Conservation (phyloP, 2,888 invertebrate genomes). For the Andrena bucephala region DNA sequence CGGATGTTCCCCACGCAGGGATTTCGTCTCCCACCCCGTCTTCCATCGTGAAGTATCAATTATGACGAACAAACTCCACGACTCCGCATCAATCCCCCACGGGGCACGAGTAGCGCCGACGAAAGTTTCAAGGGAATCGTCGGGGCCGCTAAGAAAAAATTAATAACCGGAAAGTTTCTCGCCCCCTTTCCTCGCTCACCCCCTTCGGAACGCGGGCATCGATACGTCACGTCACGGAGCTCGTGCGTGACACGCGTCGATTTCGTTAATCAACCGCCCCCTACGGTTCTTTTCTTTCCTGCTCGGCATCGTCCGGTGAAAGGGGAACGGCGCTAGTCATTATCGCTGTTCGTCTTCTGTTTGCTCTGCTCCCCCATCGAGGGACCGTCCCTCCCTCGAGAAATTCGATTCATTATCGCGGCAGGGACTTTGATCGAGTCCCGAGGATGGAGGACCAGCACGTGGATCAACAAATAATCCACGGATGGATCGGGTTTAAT, state of each 20-base stretch:
- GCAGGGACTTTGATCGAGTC: slow-evolving; percentile 22
- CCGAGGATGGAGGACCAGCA: background rate
- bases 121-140: slow-evolving; percentile 56
- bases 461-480: slow-evolving; percentile 36
- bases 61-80: slow-evolving; percentile 57
- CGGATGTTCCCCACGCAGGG: slow-evolving; percentile 15
- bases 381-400: background rate
- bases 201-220: slow-evolving; percentile 7
- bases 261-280: slow-evolving; percentile 55
- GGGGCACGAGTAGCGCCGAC: slow-evolving; percentile 33
- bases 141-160: slow-evolving; percentile 53
- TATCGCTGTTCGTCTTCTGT: slow-evolving; percentile 46
- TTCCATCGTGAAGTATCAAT: slow-evolving; percentile 43
- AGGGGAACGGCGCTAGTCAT: slow-evolving; percentile 39
- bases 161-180: slow-evolving; percentile 67
- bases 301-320: slow-evolving; percentile 40
- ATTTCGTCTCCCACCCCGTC: slow-evolving; percentile 16
- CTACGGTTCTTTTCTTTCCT: slow-evolving; percentile 9
- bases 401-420: slow-evolving; percentile 23
- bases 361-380: background rate
- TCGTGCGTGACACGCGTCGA: slow-evolving; percentile 56
- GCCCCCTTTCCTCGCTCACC: slow-evolving; percentile 18
- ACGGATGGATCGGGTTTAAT: slow-evolving; percentile 23
- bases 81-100: slow-evolving; percentile 52
- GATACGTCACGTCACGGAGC: slow-evolving; percentile 33